These are phyloP conservation scores for Marasmarcha lunaedactyla DNA, from an alignment of 2,888 invertebrate species.

Conservation along the genomic window DNA sequence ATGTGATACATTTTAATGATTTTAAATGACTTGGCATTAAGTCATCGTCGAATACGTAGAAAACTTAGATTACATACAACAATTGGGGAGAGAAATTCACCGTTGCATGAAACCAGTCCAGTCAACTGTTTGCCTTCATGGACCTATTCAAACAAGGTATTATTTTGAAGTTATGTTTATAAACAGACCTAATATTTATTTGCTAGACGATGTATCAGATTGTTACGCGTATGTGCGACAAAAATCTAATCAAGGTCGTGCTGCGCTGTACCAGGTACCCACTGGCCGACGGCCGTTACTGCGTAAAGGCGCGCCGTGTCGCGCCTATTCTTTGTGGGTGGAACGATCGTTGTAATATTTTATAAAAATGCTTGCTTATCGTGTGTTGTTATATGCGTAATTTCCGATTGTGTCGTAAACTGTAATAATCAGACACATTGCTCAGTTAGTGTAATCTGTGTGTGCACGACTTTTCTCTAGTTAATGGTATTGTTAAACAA, in stretches of 20 bases:
- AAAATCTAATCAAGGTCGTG: slow-evolving; percentile 47
- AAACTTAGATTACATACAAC: no score
- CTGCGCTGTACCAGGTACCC: slow-evolving; percentile 51
- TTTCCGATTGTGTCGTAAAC: no score
- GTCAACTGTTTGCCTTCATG: slow-evolving; percentile 20
- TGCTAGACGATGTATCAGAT: no score
- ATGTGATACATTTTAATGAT: no score
- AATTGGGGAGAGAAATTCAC: not conserved
- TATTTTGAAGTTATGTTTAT: not conserved
- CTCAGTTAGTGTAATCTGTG: no score
- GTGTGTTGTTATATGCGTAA: not conserved
- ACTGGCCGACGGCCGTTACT: slow-evolving; percentile 12
- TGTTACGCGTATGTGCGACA: not conserved
- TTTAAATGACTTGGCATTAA: no score
- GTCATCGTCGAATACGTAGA: no score
- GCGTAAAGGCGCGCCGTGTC: slow-evolving; percentile 6
- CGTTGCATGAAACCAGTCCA: not conserved
- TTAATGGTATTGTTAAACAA: no score
- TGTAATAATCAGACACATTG: no score
- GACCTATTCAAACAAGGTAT: slow-evolving; percentile 42
- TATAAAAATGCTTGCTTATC: not conserved
- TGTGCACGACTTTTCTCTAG: no score
- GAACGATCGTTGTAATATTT: slow-evolving; percentile 7
- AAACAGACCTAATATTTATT: no score
- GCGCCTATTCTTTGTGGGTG: slow-evolving; percentile 8